phyloP scores from a whole-genome alignment of 1,140 invertebrate genomes.

The Trichomalopsis sarcophagae region DNA sequence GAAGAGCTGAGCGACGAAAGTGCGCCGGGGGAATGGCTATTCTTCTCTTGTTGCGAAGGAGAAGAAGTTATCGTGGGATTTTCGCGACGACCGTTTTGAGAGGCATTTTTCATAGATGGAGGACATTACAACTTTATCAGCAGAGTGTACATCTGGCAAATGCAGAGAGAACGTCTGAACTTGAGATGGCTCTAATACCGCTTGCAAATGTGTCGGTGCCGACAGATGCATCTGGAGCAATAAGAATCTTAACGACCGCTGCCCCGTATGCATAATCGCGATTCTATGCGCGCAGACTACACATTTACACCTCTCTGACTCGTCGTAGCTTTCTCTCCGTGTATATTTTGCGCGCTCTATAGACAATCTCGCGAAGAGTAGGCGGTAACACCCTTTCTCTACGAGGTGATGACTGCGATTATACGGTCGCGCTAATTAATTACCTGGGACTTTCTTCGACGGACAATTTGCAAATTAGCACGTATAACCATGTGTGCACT shows the following conservation, averaged over 20 bases:
- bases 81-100: background rate
- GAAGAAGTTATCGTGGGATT: background rate
- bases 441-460: background rate
- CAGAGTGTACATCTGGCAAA: slow-evolving; percentile 10
- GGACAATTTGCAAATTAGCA: too few relatives aligned
- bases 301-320: background rate
- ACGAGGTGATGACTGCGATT: background rate
- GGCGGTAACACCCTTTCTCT: background rate
- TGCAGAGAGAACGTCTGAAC: slow-evolving; percentile 16
- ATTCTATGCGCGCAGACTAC: background rate
- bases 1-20: background rate
- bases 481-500: too few relatives aligned
- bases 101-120: too few relatives aligned
- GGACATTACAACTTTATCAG: too few relatives aligned
- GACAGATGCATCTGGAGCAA: slow-evolving; percentile 51
- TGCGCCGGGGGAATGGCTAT: background rate
- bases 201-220: slow-evolving; percentile 41
- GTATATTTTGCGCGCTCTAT: background rate
- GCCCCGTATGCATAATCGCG: slow-evolving; percentile 20
- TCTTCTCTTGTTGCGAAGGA: background rate
- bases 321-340: background rate
- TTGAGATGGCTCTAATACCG: slow-evolving; percentile 54
- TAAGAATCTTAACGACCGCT: slow-evolving; percentile 53
- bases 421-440: background rate
- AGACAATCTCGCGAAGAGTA: background rate